phyloP scores from a whole-genome alignment of 2,888 invertebrate genomes.

The Agonum fuliginosum region DNA sequence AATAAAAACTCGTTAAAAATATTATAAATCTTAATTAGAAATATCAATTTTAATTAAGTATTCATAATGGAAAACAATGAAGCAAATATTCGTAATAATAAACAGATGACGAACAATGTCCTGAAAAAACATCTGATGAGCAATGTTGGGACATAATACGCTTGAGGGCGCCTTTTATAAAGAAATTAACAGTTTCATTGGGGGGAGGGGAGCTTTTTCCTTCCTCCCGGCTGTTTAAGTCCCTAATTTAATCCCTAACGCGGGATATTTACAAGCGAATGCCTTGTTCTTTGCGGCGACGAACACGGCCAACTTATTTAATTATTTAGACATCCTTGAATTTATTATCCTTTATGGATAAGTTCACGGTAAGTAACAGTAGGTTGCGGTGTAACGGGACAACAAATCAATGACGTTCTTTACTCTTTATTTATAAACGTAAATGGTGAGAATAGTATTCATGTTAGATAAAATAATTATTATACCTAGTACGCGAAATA shows the following conservation, averaged over 20 bases:
- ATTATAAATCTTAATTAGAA: constrained; percentile 22
- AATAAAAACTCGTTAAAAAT: not conserved
- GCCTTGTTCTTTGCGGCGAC: not conserved
- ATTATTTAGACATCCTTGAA: constrained; percentile 44
- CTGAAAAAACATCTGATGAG: constrained; percentile 30
- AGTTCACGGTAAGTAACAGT: constrained; percentile 17
- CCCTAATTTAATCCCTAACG: constrained; percentile 45
- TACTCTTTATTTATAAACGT: not conserved
- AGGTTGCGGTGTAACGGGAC: not conserved
- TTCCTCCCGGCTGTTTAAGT: not conserved
- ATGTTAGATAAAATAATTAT: too few relatives aligned
- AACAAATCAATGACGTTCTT: constrained; percentile 25
- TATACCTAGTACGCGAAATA: too few relatives aligned
- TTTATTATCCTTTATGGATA: constrained; percentile 35
- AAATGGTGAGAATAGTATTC: too few relatives aligned
- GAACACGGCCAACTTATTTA: constrained; percentile 1
- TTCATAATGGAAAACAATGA: constrained; percentile 22
- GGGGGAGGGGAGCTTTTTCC: not conserved
- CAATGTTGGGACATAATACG: constrained; percentile 12
- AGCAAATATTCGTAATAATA: constrained; percentile 21
- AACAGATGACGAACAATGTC: constrained; percentile 16
- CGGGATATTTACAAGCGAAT: constrained; percentile 22
- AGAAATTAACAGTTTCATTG: constrained; percentile 52
- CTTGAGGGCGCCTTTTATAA: constrained; percentile 31
- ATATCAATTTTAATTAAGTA: constrained; percentile 5